phyloP scores from a whole-genome alignment of 2,888 invertebrate genomes.

The Asteroscopus sphinx region DNA sequence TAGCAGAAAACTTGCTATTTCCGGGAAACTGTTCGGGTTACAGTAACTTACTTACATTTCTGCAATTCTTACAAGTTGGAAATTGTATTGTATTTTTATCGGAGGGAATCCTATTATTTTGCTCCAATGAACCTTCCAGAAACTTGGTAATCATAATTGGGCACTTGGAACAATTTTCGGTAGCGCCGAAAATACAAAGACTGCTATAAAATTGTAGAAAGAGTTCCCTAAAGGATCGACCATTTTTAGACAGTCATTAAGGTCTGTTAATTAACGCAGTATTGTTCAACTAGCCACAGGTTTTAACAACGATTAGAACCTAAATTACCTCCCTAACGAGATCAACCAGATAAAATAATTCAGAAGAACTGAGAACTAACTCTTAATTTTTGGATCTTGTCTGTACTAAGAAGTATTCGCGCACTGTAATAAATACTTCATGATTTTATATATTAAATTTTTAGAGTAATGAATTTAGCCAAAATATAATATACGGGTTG shows the following conservation, averaged over 20 bases:
- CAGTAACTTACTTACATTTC: constrained; percentile 44
- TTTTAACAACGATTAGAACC: constrained; percentile 31
- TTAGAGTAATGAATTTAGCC: no score
- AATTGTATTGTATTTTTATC: constrained; percentile 29
- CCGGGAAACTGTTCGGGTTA: constrained; percentile 24
- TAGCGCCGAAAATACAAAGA: constrained; percentile 28
- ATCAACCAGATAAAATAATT: constrained; percentile 26
- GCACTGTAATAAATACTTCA: neutral
- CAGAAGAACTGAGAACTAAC: constrained; percentile 40
- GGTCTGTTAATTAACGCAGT: constrained; percentile 24
- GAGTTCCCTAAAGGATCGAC: constrained; percentile 23
- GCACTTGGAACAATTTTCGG: constrained; percentile 30
- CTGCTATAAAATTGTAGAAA: constrained; percentile 29
- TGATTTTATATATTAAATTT: no score
- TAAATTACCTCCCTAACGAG: constrained; percentile 33
- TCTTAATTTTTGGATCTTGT: constrained; percentile 27
- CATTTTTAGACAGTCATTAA: constrained; percentile 23
- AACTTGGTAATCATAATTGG: constrained; percentile 37
- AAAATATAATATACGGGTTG: no score
- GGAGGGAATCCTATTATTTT: constrained; percentile 33
- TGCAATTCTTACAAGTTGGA: constrained; percentile 32
- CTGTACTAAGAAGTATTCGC: constrained; percentile 7
- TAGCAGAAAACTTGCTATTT: constrained; percentile 19
- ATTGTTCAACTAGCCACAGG: constrained; percentile 11
- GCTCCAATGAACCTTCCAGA: constrained; percentile 25